Conservation (phyloP, 2,113 vertebrate species). For the Cnemophilus loriae region DNA sequence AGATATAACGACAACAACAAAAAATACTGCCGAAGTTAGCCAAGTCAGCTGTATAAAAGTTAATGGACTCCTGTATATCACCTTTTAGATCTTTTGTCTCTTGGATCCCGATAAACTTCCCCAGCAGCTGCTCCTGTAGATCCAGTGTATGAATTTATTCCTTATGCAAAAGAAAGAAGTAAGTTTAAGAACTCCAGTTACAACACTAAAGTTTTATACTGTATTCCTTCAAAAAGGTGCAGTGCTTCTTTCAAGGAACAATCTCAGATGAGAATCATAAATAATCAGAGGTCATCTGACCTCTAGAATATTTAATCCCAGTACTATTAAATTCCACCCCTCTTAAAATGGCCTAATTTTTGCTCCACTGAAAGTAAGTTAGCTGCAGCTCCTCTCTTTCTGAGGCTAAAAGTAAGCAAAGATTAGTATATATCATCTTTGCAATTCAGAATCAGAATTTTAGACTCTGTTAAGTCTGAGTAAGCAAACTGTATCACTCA, state of each 20-base stretch:
- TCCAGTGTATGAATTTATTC: conserved; percentile 87
- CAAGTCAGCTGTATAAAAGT: neutral
- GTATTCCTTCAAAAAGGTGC: conserved; percentile 2
- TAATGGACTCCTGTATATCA: conserved; percentile 34
- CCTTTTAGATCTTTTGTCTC: conserved; percentile 88
- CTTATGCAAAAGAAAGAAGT: conserved; percentile 72
- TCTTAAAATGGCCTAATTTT: neutral
- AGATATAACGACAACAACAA: neutral
- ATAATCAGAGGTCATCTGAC: neutral
- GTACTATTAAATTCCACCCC: neutral
- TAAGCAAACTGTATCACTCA: neutral
- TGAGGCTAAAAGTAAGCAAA: neutral
- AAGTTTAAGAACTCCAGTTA: neutral
- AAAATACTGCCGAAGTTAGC: neutral
- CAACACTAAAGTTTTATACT: neutral
- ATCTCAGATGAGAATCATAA: neutral
- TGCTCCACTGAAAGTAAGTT: neutral
- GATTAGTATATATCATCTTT: neutral
- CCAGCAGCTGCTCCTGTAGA: conserved; percentile 82
- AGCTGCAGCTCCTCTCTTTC: neutral
- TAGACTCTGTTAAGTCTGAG: neutral
- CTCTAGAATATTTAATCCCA: neutral
- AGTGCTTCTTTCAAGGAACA: conserved; percentile 3
- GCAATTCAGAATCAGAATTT: neutral
- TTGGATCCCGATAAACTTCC: conserved; percentile 81